phyloP scores from a whole-genome alignment of 2,888 invertebrate genomes.

The Quadroppia sp. region DNA sequence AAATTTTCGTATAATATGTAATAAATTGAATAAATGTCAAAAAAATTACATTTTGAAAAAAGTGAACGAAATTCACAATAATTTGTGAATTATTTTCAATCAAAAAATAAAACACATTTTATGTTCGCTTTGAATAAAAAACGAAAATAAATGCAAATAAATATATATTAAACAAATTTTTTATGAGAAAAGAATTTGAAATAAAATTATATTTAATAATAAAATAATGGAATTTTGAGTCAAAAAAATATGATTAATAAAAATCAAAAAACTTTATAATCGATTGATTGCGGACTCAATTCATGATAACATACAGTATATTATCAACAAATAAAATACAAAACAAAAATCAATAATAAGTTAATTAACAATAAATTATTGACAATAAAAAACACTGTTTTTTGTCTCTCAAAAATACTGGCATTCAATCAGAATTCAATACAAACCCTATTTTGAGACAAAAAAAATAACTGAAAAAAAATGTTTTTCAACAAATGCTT shows the following conservation, averaged over 20 bases:
- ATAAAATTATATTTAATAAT: not conserved
- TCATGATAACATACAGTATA: conserved; percentile 6
- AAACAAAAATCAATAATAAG: not conserved
- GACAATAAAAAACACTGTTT: not conserved
- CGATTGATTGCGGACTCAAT: not conserved
- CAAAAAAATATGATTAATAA: not conserved
- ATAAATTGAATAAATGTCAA: no score
- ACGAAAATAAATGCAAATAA: not conserved
- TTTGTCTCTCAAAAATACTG: conserved; percentile 1
- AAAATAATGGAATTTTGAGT: not conserved
- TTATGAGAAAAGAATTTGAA: not conserved
- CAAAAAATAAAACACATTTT: no score
- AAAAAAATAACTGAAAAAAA: no score
- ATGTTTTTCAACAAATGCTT: no score
- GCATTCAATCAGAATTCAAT: not conserved
- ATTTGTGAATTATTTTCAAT: no score
- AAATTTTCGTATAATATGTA: not conserved
- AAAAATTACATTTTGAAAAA: no score
- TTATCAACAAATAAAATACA: not conserved
- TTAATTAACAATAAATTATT: conserved; percentile 3
- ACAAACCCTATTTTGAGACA: not conserved
- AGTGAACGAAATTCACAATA: no score
- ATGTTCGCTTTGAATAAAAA: not conserved
- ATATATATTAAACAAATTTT: not conserved
- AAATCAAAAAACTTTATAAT: not conserved